These are phyloP conservation scores for Dryas iulia DNA, from an alignment of 1,140 invertebrate genomes.

Conservation along the genomic window DNA sequence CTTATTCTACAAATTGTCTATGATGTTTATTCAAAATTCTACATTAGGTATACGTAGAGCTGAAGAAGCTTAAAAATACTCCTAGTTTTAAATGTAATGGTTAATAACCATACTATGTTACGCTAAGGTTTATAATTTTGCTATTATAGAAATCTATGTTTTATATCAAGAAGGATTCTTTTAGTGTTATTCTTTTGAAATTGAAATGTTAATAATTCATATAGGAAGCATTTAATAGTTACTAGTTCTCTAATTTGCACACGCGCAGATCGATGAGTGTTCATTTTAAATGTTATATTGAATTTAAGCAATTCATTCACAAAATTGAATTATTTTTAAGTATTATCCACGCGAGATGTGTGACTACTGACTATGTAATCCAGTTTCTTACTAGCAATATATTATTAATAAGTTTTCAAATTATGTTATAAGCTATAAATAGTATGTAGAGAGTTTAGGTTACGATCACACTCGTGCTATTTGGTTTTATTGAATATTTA, in stretches of 20 bases:
- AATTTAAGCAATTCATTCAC: background rate
- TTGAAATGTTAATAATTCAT: background rate
- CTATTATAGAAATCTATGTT: background rate
- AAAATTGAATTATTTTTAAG: background rate
- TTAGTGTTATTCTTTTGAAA: background rate
- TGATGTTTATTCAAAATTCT: conserved; percentile 10
- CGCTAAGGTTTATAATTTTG: background rate
- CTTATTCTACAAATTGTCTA: conserved; percentile 6
- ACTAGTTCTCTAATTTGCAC: conserved; percentile 38
- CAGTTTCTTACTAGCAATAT: background rate
- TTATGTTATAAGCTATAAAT: background rate
- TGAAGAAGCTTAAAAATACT: conserved; percentile 22
- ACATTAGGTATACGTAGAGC: conserved; percentile 2
- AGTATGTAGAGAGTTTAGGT: background rate
- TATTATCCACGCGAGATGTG: background rate
- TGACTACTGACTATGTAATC: background rate
- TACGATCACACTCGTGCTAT: background rate
- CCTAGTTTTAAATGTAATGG: conserved; percentile 6
- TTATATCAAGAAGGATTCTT: background rate
- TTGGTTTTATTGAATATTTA: background rate
- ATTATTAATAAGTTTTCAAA: background rate
- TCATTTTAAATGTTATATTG: conserved; percentile 45
- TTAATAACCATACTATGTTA: background rate
- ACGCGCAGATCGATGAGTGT: conserved; percentile 64
- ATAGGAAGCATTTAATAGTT: conserved; percentile 53